Conservation (phyloP, 2,113 vertebrate genomes). For the Pongo abelii region DNA sequence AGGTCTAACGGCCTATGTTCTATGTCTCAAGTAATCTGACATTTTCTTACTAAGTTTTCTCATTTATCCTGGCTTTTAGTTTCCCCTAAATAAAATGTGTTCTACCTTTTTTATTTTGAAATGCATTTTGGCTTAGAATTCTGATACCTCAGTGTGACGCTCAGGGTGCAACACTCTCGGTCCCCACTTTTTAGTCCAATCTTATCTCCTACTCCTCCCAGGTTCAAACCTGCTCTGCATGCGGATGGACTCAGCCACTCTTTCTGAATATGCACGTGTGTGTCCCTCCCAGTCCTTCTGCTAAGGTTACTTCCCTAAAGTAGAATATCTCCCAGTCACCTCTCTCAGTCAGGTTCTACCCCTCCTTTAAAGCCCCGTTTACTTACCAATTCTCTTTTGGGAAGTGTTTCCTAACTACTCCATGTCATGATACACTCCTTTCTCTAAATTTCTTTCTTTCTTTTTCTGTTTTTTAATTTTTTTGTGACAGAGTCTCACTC, state of each 20-base stretch:
- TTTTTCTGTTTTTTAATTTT: too few relatives aligned
- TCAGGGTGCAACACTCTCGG: background rate
- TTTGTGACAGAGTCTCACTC: too few relatives aligned
- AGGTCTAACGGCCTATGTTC: conserved; percentile 15
- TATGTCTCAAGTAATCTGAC: background rate
- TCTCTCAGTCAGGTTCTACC: background rate
- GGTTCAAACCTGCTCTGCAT: background rate
- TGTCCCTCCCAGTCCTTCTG: background rate
- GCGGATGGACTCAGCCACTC: accelerated
- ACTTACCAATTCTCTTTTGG: background rate
- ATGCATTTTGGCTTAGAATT: background rate
- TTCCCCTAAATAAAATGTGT: background rate
- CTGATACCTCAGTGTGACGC: background rate
- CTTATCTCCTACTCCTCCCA: background rate
- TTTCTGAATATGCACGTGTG: accelerated
- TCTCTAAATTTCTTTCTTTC: background rate
- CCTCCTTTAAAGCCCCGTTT: too few relatives aligned
- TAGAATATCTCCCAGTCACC: background rate
- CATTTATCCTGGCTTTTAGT: background rate
- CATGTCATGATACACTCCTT: background rate
- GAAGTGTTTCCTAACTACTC: background rate
- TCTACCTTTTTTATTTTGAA: background rate
- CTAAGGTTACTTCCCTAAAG: background rate
- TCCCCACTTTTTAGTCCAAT: background rate
- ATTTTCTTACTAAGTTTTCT: conserved; percentile 27